Evolutionary conservation across 2,797 vertebrate species (phyloP).

Genomic region (Spinus pinus): DNA sequence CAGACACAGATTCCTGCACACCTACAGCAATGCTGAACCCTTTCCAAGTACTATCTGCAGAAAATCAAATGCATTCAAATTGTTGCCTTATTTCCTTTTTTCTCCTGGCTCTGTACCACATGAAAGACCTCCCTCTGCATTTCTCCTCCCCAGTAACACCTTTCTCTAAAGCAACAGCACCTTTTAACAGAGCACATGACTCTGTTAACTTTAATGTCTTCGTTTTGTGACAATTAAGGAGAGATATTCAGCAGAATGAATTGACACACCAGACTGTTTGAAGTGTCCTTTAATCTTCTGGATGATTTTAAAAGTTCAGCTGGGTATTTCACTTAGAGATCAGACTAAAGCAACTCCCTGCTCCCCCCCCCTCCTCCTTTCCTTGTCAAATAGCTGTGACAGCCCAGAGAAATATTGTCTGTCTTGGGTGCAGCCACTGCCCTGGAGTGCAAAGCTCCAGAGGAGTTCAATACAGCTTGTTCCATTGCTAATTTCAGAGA

Average conservation of each 20-base stretch:
- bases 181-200: not conserved
- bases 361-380: not conserved
- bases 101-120: not conserved
- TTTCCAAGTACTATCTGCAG: fast-evolving
- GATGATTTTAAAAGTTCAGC: slow-evolving; percentile 5
- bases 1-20: fast-evolving
- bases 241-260: slow-evolving; percentile 27
- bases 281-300: slow-evolving; percentile 48
- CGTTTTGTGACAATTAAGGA: slow-evolving; percentile 15
- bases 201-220: not conserved
- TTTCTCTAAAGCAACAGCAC: not conserved
- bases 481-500: slow-evolving; percentile 57
- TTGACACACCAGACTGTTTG: not conserved
- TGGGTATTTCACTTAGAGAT: slow-evolving; percentile 40
- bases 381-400: not conserved
- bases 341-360: not conserved
- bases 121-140: not conserved
- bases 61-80: not conserved
- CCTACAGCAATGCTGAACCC: not conserved
- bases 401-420: not conserved
- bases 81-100: not conserved
- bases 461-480: slow-evolving; percentile 8
- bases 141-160: not conserved
- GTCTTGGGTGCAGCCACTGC: not conserved
- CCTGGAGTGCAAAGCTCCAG: not conserved